Evolutionary conservation across 2,797 vertebrate genomes (phyloP).

Genomic region (Sebastes diaconus): DNA sequence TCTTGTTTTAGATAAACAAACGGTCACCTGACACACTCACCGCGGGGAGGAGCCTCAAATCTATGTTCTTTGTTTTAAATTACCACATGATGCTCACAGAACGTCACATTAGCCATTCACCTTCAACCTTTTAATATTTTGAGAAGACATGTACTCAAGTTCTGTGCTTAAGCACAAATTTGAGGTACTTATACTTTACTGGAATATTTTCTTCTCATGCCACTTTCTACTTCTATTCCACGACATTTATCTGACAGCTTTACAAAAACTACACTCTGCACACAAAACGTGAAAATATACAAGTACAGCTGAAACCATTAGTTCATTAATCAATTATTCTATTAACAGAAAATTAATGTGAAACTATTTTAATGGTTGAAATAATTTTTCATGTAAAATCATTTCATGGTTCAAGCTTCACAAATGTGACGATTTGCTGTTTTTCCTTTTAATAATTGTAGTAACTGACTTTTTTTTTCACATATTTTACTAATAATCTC

Average conservation of each 20-base stretch:
- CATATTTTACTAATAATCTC: no score
- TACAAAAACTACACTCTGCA: neutral
- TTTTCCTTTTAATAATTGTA: neutral
- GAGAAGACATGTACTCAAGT: no score
- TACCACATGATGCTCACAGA: neutral
- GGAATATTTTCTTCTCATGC: no score
- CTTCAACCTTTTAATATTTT: no score
- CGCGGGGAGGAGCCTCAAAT: neutral
- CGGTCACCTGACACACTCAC: neutral
- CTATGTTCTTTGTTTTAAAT: neutral
- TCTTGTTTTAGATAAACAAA: neutral
- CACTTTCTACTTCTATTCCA: neutral
- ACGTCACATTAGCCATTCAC: neutral
- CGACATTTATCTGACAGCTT: neutral
- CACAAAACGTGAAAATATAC: neutral
- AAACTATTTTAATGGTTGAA: neutral
- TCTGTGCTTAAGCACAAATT: no score
- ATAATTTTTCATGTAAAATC: neutral
- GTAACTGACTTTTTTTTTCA: no score
- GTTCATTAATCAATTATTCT: neutral
- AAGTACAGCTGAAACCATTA: neutral
- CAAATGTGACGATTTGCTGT: neutral
- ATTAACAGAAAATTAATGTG: no score
- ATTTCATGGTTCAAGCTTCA: neutral
- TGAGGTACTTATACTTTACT: no score